These are phyloP conservation scores for Crocuta crocuta DNA, from an alignment of 2,113 vertebrate species.

Conservation along the genomic window DNA sequence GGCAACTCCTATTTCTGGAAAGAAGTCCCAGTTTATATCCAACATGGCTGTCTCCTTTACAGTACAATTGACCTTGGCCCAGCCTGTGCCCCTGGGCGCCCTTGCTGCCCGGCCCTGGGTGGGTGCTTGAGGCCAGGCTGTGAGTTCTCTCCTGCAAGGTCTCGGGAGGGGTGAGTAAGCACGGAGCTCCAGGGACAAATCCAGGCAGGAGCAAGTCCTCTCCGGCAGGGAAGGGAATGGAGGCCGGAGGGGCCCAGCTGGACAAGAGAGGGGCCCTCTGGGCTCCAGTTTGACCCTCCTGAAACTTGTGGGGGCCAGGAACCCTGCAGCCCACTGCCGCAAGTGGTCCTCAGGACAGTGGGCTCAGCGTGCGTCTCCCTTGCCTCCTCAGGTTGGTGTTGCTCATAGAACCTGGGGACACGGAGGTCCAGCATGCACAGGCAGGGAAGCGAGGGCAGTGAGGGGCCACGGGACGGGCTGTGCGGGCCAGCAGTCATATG, in stretches of 20 bases:
- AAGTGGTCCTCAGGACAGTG: background rate
- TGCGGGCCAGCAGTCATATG: too few species aligned
- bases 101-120: background rate
- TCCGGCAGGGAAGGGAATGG: too few species aligned
- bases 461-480: background rate
- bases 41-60: background rate
- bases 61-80: conserved; percentile 57
- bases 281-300: background rate
- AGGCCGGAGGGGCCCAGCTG: background rate
- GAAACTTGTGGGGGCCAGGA: background rate
- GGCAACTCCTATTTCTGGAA: background rate
- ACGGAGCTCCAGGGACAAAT: background rate
- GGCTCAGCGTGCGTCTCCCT: background rate
- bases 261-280: too few species aligned
- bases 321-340: accelerated
- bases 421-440: too few species aligned
- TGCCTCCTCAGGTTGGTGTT: too few species aligned
- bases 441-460: background rate
- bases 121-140: accelerated
- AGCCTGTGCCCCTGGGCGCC: background rate
- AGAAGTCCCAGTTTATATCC: background rate
- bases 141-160: background rate
- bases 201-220: background rate
- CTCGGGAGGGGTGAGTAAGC: background rate
- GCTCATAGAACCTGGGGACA: background rate